These are phyloP conservation scores for Nasonovia ribisnigri DNA, from an alignment of 2,888 invertebrate species.

Conservation along the genomic window DNA sequence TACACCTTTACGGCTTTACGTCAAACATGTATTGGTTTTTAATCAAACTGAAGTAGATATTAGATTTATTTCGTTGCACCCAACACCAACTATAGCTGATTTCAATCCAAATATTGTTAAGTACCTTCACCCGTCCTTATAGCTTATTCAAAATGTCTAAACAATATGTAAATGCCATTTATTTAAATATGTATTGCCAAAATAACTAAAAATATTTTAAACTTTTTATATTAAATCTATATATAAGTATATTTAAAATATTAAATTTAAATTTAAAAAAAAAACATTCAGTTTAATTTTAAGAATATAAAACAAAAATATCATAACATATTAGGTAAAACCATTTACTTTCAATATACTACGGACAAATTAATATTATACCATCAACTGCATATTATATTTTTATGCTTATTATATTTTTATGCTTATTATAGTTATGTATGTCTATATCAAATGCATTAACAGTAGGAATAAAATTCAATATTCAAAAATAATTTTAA, in stretches of 20 bases:
- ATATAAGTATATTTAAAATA: not conserved
- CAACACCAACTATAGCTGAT: no score
- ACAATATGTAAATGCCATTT: not conserved
- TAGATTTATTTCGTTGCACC: not conserved
- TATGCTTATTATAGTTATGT: not conserved
- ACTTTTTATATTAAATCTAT: not conserved
- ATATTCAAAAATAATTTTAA: constrained; percentile 1
- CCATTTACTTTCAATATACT: not conserved
- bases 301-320: not conserved
- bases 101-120: not conserved
- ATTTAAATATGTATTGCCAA: not conserved
- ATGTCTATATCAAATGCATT: not conserved
- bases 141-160: not conserved
- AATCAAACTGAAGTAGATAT: not conserved
- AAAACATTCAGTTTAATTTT: not conserved
- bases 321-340: not conserved
- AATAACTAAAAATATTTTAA: not conserved
- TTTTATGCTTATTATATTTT: not conserved
- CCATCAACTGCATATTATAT: not conserved
- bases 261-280: not conserved
- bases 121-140: not conserved
- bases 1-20: not conserved
- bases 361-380: not conserved
- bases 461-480: not conserved
- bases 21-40: not conserved